Percentiles rank a stretch among this genome's conserved stretches.
Evolutionary conservation across 1,140 invertebrate genomes (phyloP).

Genomic region (Bombus sibiricus): DNA sequence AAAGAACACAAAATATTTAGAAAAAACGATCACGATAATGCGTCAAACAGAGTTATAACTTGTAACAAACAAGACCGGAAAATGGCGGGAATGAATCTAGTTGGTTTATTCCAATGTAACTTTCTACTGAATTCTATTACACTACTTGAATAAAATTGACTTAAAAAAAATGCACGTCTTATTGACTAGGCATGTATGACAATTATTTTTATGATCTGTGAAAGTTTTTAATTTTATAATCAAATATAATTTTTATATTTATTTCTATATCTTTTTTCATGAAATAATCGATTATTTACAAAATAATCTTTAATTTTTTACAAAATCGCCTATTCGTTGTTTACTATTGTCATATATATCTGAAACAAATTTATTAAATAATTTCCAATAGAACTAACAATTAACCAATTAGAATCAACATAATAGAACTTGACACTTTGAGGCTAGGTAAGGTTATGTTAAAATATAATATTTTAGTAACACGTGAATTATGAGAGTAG

Average conservation of each 20-base stretch:
- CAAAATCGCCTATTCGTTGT: background rate
- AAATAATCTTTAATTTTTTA: background rate
- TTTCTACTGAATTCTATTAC: background rate
- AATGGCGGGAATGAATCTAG: slow-evolving; percentile 33
- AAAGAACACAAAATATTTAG: background rate
- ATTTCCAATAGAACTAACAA: background rate
- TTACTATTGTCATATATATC: background rate
- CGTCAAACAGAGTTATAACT: background rate
- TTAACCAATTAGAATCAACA: background rate
- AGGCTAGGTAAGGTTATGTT: background rate
- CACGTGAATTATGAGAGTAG: background rate
- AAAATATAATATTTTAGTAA: background rate
- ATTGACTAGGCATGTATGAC: background rate
- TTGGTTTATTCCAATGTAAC: background rate
- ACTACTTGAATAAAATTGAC: background rate
- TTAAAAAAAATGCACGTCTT: background rate
- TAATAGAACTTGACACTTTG: background rate
- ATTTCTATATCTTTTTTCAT: background rate
- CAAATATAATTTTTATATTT: background rate
- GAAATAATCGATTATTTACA: background rate
- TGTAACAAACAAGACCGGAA: background rate
- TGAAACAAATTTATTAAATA: background rate
- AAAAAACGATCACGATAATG: slow-evolving; percentile 14
- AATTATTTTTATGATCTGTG: background rate
- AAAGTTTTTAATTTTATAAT: background rate